Evolutionary conservation across 2,113 vertebrate species (phyloP), one percentile per base, ranked within the genome.

Genomic region (Procapra przewalskii): DNA sequence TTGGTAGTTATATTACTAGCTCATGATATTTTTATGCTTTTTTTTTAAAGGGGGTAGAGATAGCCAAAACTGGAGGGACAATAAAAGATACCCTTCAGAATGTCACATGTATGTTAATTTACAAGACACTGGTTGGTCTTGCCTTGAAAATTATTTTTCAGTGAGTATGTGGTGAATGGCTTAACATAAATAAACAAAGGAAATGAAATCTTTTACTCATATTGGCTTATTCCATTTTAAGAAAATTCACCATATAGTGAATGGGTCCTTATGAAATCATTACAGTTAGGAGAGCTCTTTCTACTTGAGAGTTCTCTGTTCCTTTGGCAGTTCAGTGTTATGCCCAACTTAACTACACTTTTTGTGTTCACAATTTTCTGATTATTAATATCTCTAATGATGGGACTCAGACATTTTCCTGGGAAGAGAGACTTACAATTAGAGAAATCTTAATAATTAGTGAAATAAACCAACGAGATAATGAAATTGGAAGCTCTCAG

Each of bases 1-100:
- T 98, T 92, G 90, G 52, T 98, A 98, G 95, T 97, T 96, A 59
- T 97, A 75, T 96, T 60, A 90, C 83, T 89, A 85, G 64, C 88
- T 64, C 92, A 4, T 48, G 92, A 94, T 79, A 86, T 94, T 86
- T 86, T 95, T 45, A 89, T 54, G 9, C 14, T 4, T 59, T 40
- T 4, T 59, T 60, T 29, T 57, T 86, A 94, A 89, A 91, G 31
- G 9, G 17, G 33, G n/a, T 54, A 97, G 43, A 91, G 48, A 33
- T 7, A 90, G 25, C 29, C 17, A 84, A 85, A 92, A 90, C 15
- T 77, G 23, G 90, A 84, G 71, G 94, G 91, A 96, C 57, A 94
- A 91, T 31, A 97, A 64, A 89, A 83, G 87, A 54, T 93, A 84
- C 3, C 50, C 48, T 96, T 83, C 54, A 91, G 27, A 43, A 84